These are phyloP conservation scores for Mormyrops attenuatus DNA, from an alignment of 2,797 vertebrate genomes.

Conservation along the genomic window DNA sequence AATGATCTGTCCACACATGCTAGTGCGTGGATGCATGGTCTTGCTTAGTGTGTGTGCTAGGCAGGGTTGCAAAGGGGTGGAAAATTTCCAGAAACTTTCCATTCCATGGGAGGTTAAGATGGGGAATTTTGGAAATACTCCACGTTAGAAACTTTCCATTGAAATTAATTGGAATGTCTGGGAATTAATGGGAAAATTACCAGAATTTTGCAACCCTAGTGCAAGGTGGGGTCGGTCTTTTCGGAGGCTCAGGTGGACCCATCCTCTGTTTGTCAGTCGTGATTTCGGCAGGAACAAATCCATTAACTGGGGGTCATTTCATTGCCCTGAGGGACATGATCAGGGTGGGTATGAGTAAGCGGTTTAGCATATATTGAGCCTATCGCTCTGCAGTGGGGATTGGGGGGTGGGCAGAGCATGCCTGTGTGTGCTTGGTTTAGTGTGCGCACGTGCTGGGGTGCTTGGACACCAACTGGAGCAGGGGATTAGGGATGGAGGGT, in stretches of 20 bases:
- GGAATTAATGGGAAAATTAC: neutral
- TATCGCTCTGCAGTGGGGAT: neutral
- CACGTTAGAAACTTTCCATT: neutral
- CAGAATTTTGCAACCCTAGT: neutral
- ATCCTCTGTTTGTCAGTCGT: neutral
- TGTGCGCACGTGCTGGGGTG: neutral
- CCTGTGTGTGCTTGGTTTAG: neutral
- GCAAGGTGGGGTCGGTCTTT: neutral
- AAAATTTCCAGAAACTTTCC: neutral
- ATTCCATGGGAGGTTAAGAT: neutral
- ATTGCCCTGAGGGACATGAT: neutral
- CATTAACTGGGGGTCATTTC: neutral
- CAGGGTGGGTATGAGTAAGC: neutral
- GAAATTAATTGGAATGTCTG: neutral
- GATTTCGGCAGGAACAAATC: neutral
- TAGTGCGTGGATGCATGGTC: neutral
- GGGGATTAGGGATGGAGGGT: neutral
- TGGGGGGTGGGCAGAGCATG: neutral
- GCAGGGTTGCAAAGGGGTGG: no score
- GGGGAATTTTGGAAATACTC: neutral
- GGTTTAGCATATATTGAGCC: neutral
- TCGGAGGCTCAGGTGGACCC: neutral
- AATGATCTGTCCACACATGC: neutral
- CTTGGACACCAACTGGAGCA: neutral
- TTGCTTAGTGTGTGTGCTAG: neutral